A percentile compares a stretch with the other conserved stretches of the same genome.
These are phyloP conservation scores for Campaea margaritaria DNA, from an alignment of 2,888 invertebrate species.

Conservation along the genomic window DNA sequence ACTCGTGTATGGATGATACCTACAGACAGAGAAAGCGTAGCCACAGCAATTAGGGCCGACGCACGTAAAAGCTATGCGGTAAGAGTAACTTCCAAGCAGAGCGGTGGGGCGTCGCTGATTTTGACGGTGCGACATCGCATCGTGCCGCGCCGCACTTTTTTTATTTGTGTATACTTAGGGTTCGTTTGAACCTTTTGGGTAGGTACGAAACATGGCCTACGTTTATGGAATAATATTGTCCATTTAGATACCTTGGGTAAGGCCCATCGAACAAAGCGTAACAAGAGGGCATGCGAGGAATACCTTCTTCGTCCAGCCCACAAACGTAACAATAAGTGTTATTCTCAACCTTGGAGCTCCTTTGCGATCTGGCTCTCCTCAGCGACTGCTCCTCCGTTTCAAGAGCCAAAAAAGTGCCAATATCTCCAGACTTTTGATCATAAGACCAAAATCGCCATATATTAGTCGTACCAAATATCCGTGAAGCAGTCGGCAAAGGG, in stretches of 20 bases:
- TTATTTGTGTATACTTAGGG: no score
- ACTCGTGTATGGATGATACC: no score
- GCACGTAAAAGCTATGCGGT: no score
- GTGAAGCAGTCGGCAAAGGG: neutral
- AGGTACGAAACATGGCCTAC: no score
- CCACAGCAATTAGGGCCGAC: no score
- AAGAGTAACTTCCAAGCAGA: no score
- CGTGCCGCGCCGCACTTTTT: no score
- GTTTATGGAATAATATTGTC: no score
- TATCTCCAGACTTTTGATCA: neutral
- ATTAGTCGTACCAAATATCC: constrained; percentile 3
- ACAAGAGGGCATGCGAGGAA: constrained; percentile 36
- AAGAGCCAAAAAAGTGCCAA: constrained; percentile 9
- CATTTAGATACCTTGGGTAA: constrained; percentile 10
- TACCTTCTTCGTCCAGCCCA: constrained; percentile 21
- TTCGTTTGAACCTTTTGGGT: no score
- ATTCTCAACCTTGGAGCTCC: neutral
- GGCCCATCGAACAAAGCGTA: constrained; percentile 38
- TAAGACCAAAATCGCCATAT: constrained; percentile 7
- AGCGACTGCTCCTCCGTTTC: constrained; percentile 5
- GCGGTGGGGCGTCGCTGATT: no score
- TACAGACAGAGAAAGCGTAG: no score
- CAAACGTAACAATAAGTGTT: constrained; percentile 35
- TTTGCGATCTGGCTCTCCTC: neutral
- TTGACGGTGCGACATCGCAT: no score